Evolutionary conservation across 2,888 invertebrate species (phyloP).

Genomic region (Lasioglossum marginatum): DNA sequence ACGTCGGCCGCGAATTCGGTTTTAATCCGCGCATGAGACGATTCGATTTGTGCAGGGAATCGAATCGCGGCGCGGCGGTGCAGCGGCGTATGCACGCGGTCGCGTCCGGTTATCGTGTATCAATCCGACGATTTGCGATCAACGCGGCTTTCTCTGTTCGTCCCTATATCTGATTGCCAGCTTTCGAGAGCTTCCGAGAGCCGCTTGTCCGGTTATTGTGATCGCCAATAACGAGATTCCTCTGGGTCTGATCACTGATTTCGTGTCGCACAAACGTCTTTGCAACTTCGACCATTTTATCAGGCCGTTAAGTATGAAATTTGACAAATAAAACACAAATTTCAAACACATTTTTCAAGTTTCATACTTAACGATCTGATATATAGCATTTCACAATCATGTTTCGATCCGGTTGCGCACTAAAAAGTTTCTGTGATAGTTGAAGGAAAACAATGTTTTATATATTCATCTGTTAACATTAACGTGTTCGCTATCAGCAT

Average conservation of each 20-base stretch:
- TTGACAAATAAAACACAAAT: too few species aligned
- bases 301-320: too few species aligned
- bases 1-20: conserved; percentile 29
- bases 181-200: conserved; percentile 21
- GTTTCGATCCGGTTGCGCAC: not conserved
- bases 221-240: conserved; percentile 5
- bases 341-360: too few species aligned
- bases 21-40: conserved; percentile 58
- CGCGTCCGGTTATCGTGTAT: conserved; percentile 53
- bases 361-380: too few species aligned
- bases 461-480: not conserved
- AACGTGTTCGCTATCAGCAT: too few species aligned
- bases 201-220: conserved; percentile 22
- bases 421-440: not conserved
- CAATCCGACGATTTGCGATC: conserved; percentile 51
- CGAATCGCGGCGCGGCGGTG: conserved; percentile 27
- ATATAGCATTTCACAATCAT: not conserved
- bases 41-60: conserved; percentile 53
- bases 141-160: conserved; percentile 12
- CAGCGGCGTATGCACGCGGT: conserved; percentile 19
- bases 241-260: not conserved
- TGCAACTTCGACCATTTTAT: not conserved
- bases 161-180: not conserved
- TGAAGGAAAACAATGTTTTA: not conserved
- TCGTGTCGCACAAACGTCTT: not conserved